Percentiles rank a stretch among this genome's conserved stretches.
Evolutionary conservation across 2,113 vertebrate species (phyloP).

Genomic region (mouse (Mus musculus)): DNA sequence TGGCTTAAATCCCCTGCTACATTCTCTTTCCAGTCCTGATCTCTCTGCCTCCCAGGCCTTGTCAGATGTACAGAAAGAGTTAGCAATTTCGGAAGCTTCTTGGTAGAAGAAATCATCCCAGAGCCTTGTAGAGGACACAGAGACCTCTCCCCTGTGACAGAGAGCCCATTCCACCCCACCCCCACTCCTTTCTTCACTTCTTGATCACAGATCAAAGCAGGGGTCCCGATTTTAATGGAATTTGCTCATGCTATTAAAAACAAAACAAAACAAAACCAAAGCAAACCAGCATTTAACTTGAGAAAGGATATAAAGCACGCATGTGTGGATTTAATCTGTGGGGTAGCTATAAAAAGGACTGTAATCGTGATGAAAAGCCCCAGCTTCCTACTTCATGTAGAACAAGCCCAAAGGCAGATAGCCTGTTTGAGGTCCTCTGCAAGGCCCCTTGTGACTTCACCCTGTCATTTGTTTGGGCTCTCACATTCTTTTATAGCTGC

Average conservation of each 20-base stretch:
- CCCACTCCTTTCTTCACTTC: not conserved
- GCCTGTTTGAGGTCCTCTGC: not conserved
- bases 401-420: not conserved
- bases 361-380: not conserved
- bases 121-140: not conserved
- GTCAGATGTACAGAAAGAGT: accelerated
- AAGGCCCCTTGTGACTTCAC: accelerated
- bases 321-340: not conserved
- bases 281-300: conserved; percentile 41
- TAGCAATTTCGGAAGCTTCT: not conserved
- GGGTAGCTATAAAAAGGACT: not conserved
- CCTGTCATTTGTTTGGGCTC: not conserved
- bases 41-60: not conserved
- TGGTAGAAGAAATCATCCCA: not conserved
- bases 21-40: not conserved
- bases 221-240: conserved; percentile 25
- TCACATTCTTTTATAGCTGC: not conserved
- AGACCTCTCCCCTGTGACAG: too few relatives aligned
- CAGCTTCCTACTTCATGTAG: not conserved
- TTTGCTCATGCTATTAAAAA: not conserved
- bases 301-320: conserved; percentile 39
- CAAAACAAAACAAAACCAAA: not conserved
- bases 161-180: not conserved
- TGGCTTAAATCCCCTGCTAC: too few relatives aligned
- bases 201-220: conserved; percentile 46